These are phyloP conservation scores for Ornithoptera priamus DNA, from an alignment of 2,888 invertebrate species.

Conservation along the genomic window DNA sequence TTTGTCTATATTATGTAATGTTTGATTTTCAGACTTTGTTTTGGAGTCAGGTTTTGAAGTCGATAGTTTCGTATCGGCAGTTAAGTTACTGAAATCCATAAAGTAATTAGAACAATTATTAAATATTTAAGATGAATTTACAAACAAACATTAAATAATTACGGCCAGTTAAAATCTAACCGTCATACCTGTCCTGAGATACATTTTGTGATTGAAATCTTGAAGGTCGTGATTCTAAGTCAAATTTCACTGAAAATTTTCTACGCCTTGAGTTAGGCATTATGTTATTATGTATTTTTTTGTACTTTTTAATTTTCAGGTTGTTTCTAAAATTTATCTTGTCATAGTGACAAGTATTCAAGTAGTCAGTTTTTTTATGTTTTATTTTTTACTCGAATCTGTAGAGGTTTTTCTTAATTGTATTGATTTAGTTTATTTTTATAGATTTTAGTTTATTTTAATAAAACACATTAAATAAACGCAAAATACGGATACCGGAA, in stretches of 20 bases:
- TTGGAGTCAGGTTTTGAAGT: slow-evolving; percentile 1
- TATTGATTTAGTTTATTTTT: too few species aligned
- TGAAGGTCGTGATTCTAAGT: slow-evolving; percentile 4
- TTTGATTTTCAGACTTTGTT: slow-evolving; percentile 5
- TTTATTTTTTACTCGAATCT: too few species aligned
- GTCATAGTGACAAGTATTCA: slow-evolving; percentile 11
- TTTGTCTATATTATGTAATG: slow-evolving; percentile 4
- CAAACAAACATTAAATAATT: neutral
- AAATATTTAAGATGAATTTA: neutral
- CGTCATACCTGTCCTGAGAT: slow-evolving; percentile 51
- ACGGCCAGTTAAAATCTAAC: neutral
- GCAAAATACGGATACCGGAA: too few species aligned
- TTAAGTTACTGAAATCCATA: slow-evolving; percentile 7
- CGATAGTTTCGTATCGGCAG: neutral
- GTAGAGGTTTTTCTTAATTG: too few species aligned
- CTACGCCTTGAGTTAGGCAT: slow-evolving; percentile 71
- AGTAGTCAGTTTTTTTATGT: slow-evolving; percentile 7
- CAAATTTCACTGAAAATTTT: slow-evolving; percentile 64
- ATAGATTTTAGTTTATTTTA: too few species aligned
- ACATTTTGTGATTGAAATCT: slow-evolving; percentile 47
- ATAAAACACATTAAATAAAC: too few species aligned
- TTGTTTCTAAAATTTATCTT: slow-evolving; percentile 21
- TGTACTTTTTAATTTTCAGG: slow-evolving; percentile 26
- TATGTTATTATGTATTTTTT: slow-evolving; percentile 34
- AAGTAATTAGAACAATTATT: neutral